Evolutionary conservation across 2,888 invertebrate species (phyloP), one percentile per base, ranked within the genome.

Genomic region (Slavum lentiscoides): DNA sequence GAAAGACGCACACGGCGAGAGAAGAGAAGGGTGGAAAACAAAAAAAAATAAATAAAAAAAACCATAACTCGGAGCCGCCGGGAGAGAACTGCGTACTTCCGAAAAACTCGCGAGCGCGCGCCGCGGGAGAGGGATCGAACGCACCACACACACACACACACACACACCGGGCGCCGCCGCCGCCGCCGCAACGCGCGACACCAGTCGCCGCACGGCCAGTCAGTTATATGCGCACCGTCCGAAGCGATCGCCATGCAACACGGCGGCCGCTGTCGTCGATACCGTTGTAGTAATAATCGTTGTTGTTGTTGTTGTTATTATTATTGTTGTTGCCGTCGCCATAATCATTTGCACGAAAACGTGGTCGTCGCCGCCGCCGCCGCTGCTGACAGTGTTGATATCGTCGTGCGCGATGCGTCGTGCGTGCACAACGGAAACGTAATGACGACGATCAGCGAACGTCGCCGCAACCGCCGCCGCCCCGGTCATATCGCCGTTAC

Each of bases 161-260:
- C 69, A 37, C 53, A 59, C 53, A 17, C 17, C 49, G 13, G n/a
- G 17, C 43, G 58, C 55, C 39, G 23, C 39, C 43, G 73, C 49
- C 72, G 72, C 58, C 67, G 58, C 66, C 55, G 17, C 39, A 15
- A 13, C 19, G 21, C 21, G 39, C 39, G 23, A 70, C 58, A 37
- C 37, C 75, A 43, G 76, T 49, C 49, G 49, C 49, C 49, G 49
- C 3, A 49, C 49, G 49, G 49, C 13, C 30, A 49, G 49, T 61
- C 62, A 80, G 70, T 80, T 37, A 30, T 64, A 2, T 64, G 53
- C 72, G 30, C 68, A 68, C 75, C 64, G 72, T 70, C 37, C 62
- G 55, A 80, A 64, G 58, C 72, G 64, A 66, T 72, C 80, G 72
- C 62, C 80, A 80, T 80, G 80, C 80, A 43, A 80, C 58, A 80